These are phyloP conservation scores for Mellivora capensis DNA, from an alignment of 2,113 vertebrate genomes.

Conservation along the genomic window DNA sequence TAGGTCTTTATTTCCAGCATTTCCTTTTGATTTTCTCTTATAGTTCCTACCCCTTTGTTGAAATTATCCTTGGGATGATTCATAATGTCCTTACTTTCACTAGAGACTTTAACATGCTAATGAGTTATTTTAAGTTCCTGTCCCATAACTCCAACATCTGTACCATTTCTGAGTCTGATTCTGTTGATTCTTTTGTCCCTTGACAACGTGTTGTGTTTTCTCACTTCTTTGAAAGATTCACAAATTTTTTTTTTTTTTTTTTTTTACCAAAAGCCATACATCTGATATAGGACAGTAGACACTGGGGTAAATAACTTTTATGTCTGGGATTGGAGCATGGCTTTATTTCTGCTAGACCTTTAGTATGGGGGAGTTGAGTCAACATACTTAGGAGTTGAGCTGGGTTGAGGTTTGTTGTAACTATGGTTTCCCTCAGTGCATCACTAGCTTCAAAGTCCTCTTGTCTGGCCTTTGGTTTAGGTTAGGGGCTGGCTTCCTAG, in stretches of 20 bases:
- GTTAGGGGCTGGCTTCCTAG: not conserved
- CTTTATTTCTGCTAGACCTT: not conserved
- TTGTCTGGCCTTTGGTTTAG: not conserved
- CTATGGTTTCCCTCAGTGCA: too few relatives aligned
- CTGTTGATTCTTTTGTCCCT: constrained; percentile 24
- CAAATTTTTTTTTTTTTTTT: not conserved
- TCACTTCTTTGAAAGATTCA: not conserved
- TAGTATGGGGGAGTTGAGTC: not conserved
- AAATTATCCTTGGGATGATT: not conserved
- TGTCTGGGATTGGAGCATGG: not conserved
- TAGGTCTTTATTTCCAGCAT: not conserved
- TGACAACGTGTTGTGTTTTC: not conserved
- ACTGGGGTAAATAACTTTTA: not conserved
- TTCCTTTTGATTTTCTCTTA: not conserved
- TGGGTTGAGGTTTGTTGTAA: not conserved
- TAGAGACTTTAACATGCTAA: not conserved
- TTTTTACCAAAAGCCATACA: not conserved
- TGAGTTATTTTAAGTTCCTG: not conserved
- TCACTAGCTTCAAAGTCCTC: not conserved
- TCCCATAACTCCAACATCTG: not conserved
- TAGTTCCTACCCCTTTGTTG: not conserved
- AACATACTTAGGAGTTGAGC: not conserved
- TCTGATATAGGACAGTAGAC: not conserved
- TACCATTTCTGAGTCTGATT: not conserved
- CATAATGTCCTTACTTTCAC: not conserved